These are phyloP conservation scores for Nematolebias whitei DNA, from an alignment of 2,113 vertebrate species.

Conservation along the genomic window DNA sequence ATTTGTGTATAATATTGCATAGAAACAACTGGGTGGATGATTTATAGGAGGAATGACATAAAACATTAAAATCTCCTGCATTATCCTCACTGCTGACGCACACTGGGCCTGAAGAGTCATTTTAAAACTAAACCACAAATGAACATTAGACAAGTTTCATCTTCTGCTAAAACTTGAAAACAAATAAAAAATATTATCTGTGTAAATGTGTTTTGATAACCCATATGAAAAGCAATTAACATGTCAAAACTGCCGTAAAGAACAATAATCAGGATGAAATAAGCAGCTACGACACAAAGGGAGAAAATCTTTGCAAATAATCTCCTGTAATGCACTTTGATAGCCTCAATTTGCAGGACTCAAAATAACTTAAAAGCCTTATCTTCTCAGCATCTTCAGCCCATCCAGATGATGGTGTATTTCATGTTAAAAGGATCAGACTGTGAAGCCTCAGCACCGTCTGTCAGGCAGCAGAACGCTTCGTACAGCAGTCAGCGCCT, in stretches of 20 bases:
- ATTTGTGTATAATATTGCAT: too few relatives aligned
- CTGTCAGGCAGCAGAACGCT: slow-evolving; percentile 12
- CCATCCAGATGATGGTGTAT: background rate
- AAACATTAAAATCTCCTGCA: too few relatives aligned
- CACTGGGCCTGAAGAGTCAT: background rate
- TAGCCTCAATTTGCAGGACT: background rate
- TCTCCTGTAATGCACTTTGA: background rate
- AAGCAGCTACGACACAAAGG: background rate
- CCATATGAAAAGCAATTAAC: too few relatives aligned
- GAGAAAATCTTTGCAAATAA: too few relatives aligned
- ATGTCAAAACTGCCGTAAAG: too few relatives aligned
- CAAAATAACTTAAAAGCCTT: background rate
- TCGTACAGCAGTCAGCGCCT: background rate
- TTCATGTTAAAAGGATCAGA: background rate
- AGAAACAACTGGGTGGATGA: too few relatives aligned
- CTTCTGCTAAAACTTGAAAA: background rate
- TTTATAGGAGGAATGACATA: too few relatives aligned
- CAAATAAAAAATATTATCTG: too few relatives aligned
- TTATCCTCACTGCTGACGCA: too few relatives aligned
- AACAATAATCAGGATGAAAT: background rate
- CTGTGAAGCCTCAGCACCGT: background rate
- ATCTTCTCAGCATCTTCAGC: background rate
- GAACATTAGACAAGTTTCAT: background rate
- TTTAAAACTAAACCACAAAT: background rate
- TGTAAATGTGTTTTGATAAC: too few relatives aligned